Evolutionary conservation across 2,113 vertebrate genomes (phyloP), one percentile per base, ranked within the genome.

Genomic region (Neopipo cinnamomea): DNA sequence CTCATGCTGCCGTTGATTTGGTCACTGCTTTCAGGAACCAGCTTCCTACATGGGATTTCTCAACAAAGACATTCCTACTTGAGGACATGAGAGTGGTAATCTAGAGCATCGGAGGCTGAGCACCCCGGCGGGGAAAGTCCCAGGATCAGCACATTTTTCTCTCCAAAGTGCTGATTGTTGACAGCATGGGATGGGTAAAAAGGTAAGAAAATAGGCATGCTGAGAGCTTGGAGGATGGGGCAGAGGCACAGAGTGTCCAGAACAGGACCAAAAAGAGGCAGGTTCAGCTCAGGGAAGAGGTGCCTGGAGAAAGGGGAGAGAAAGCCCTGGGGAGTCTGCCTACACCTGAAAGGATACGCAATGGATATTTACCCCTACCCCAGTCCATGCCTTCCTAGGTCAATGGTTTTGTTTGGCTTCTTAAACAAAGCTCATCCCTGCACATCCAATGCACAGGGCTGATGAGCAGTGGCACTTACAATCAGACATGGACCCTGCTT

Each of bases 341-440:
- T 27, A 30, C 53, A 21, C 2, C 47, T 56, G 49, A 55, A 71
- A 65, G 20, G 19, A 41, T n/a, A 14, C 14, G 24, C 15, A 46
- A n/a, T 0, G 3, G 42, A 31, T 18, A 52, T 49, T 31, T 21
- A 50, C 6, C 11, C 44, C 53, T 33, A 35, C 12, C 6, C 11
- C 16, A 35, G 14, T 3, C 11, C 39, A n/a, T 5, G 14, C 15
- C 28, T 42, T 22, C 8, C 24, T 3, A 1, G 14, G 14, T 28
- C 14, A 37, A 20, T 23, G 13, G 2, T 19, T 90, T 85, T 44
- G 8, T 35, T 12, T 18, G 15, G 15, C 25, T 66, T 63, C 71
- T 66, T 16, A 62, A 72, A 28, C 22, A 53, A 77, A n/a, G 14
- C 44, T n/a, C n/a, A n/a, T n/a, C n/a, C n/a, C n/a, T n/a, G n/a